phyloP scores from a whole-genome alignment of 2,797 vertebrate species.

The Muscicapa striata region DNA sequence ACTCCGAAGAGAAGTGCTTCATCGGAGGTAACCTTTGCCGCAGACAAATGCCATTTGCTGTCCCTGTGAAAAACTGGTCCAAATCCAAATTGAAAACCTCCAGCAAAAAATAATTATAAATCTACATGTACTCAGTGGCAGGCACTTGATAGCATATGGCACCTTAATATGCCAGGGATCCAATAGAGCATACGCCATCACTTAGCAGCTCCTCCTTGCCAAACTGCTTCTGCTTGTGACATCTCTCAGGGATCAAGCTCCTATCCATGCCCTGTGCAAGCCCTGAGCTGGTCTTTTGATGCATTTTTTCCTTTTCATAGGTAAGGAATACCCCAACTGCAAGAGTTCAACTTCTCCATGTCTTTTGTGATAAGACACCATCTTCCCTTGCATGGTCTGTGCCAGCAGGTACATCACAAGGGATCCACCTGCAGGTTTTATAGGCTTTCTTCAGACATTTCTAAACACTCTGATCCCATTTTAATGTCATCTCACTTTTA shows the following conservation, averaged over 20 bases:
- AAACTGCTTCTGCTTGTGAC: neutral
- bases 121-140: neutral
- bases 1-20: neutral
- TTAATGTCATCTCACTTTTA: neutral
- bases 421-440: neutral
- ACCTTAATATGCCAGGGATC: conserved; percentile 14
- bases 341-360: neutral
- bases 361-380: neutral
- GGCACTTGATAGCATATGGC: conserved; percentile 43
- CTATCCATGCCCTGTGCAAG: neutral
- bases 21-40: neutral
- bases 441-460: neutral
- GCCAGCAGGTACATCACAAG: neutral
- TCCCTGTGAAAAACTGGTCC: neutral
- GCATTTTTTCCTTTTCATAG: neutral
- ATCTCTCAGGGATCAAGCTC: neutral
- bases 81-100: conserved; percentile 25
- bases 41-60: conserved; percentile 4
- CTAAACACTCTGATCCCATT: neutral
- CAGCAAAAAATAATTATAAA: neutral
- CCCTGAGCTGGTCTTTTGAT: neutral
- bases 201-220: conserved; percentile 21
- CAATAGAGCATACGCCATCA: neutral
- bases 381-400: neutral
- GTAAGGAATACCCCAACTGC: neutral